phyloP scores from a whole-genome alignment of 2,113 vertebrate species.

The Oryzias celebensis region DNA sequence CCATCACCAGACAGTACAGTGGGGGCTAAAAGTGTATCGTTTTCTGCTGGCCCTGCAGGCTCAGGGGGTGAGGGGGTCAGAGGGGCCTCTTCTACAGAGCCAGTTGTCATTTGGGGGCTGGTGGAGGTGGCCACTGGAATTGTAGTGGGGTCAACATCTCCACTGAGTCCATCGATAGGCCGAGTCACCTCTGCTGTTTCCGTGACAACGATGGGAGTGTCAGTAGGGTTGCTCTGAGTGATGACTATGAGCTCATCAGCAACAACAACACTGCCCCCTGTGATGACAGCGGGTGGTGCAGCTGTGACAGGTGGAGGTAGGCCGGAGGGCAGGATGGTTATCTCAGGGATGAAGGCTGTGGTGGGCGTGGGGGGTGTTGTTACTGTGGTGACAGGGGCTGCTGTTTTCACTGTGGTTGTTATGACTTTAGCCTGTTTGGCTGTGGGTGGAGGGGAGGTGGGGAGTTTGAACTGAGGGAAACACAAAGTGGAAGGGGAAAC shows the following conservation, averaged over 20 bases:
- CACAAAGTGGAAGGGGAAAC: conserved; percentile 36
- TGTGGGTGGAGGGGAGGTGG: conserved; percentile 70
- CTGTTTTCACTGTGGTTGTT: conserved; percentile 8
- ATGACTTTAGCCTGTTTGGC: conserved; percentile 58
- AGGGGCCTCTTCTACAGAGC: conserved; percentile 57
- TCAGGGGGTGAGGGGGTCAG: conserved; percentile 48
- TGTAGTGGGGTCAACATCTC: conserved; percentile 36
- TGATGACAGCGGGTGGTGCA: neutral
- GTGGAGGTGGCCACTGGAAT: conserved; percentile 28
- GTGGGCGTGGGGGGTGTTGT: conserved; percentile 31
- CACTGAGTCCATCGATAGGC: conserved; percentile 36
- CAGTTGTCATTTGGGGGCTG: conserved; percentile 57
- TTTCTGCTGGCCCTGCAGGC: conserved; percentile 70
- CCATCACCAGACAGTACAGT: conserved; percentile 92
- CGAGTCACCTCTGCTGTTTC: conserved; percentile 23
- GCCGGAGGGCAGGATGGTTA: conserved; percentile 23
- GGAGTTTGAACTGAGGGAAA: conserved; percentile 72
- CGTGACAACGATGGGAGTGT: conserved; percentile 20
- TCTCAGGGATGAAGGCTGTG: conserved; percentile 31
- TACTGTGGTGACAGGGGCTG: conserved; percentile 40
- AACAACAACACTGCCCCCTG: conserved; percentile 4
- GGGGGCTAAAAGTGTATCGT: conserved; percentile 87
- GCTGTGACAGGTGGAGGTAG: conserved; percentile 11
- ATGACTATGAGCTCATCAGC: conserved; percentile 19
- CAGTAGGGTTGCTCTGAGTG: conserved; percentile 10